Evolutionary conservation across 2,113 vertebrate species (phyloP).

Genomic region (Hyperopisus bebe): DNA sequence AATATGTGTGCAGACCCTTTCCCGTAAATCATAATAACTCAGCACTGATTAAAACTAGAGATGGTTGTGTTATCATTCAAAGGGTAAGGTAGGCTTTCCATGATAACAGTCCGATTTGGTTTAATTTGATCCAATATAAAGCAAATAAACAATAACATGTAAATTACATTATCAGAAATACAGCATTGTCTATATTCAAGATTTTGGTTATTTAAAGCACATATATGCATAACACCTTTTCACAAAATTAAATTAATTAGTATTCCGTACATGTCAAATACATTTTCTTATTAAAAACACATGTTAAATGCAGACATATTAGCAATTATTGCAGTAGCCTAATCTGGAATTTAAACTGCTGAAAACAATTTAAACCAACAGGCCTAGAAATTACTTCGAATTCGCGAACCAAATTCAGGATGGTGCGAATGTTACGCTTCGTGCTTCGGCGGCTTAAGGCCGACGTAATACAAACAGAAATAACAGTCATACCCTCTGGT

Average conservation of each 20-base stretch:
- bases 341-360: neutral
- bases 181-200: neutral
- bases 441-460: neutral
- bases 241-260: neutral
- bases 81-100: neutral
- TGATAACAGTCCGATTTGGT: neutral
- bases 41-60: neutral
- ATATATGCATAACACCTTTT: neutral
- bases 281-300: neutral
- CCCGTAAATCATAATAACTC: neutral
- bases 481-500: constrained; percentile 17
- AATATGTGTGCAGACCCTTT: neutral
- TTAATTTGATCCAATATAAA: neutral
- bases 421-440: neutral
- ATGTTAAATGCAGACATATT: neutral
- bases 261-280: neutral
- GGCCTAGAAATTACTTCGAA: neutral
- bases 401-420: neutral
- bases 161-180: neutral
- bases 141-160: neutral
- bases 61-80: neutral
- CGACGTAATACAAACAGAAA: constrained; percentile 13
- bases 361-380: neutral
- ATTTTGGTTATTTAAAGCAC: neutral
- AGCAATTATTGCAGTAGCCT: neutral